Evolutionary conservation across 1,140 invertebrate species (phyloP), one percentile per base, ranked within the genome.

Genomic region (Hyphantria cunea): DNA sequence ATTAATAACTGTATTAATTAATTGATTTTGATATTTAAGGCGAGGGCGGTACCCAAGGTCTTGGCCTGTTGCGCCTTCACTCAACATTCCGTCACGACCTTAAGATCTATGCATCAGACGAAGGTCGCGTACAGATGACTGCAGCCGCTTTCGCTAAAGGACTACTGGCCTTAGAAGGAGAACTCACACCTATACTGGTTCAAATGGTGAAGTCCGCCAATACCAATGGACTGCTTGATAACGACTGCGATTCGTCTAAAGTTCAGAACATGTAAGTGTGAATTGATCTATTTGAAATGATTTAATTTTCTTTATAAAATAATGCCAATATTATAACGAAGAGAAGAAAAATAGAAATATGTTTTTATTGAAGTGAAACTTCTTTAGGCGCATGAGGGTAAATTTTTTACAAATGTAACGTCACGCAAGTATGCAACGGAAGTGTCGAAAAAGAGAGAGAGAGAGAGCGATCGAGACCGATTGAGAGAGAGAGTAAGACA

Each of bases 181-280:
- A 99, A 90, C 92, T 99, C 3, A 99, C 99, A 0, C 99, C 99
- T 0, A 99, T 99, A 84, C 91, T 99, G 11, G 98, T 99, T 10
- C 99, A 99, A 91, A 99, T 99, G 99, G 99, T 99, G 0, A 99
- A 99, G 88, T 98, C 97, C 76, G 98, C 98, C 0, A 99, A 99
- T 81, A 99, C 98, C 0, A 99, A 99, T 91, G 98, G 99, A 3
- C 87, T 99, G 9, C 88, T 99, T 25, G 99, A 99, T 84, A 99
- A 99, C 82, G 98, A 99, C 84, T 98, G 97, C 80, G 98, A 99
- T 88, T 98, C 97, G 14, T 97, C 96, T 75, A 99, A 99, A 91
- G 97, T 96, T 82, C 97, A 99, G 85, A 97, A 98, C 83, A 96
- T 97, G 97, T 98, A 91, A 95, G 96, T 92, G 31, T 12, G 33